These are phyloP conservation scores for Caenorhabditis virilis DNA, from an alignment of 2,888 invertebrate species.

Conservation along the genomic window DNA sequence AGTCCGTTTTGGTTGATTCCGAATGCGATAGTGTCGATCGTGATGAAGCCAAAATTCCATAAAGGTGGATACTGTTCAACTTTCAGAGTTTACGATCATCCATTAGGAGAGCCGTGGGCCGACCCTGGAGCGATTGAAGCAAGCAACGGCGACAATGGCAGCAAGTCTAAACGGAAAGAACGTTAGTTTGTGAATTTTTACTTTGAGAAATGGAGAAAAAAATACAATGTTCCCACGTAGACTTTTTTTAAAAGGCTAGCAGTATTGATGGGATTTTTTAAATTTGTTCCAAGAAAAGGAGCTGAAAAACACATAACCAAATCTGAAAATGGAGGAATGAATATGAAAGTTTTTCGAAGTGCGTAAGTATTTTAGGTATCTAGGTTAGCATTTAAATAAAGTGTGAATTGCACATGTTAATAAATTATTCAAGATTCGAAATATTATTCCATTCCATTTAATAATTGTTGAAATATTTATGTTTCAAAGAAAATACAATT, in stretches of 20 bases:
- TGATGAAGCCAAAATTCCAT: slow-evolving; percentile 57
- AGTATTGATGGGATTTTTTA: too few species aligned
- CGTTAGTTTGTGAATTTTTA: slow-evolving; percentile 1
- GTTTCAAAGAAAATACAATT: too few species aligned
- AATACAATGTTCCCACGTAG: background rate
- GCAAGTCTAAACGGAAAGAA: background rate
- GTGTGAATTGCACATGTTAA: too few species aligned
- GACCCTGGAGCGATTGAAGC: background rate
- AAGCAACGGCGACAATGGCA: background rate
- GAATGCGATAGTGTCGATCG: slow-evolving; percentile 49
- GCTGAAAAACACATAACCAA: too few species aligned
- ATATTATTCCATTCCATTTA: too few species aligned
- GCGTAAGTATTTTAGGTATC: too few species aligned
- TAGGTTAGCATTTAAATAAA: too few species aligned
- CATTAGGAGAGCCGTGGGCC: slow-evolving; percentile 11
- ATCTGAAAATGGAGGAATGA: too few species aligned
- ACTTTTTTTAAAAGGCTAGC: background rate
- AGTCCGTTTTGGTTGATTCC: slow-evolving; percentile 48
- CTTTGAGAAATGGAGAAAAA: background rate
- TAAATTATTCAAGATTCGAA: too few species aligned
- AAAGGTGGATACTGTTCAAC: slow-evolving; percentile 12
- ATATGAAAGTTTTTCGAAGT: too few species aligned
- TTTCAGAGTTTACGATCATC: slow-evolving; percentile 30
- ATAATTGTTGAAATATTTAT: too few species aligned
- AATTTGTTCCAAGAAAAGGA: too few species aligned